Evolutionary conservation across 2,888 invertebrate species (phyloP), one percentile per base, ranked within the genome.

Genomic region (Agriopis aurantiaria): DNA sequence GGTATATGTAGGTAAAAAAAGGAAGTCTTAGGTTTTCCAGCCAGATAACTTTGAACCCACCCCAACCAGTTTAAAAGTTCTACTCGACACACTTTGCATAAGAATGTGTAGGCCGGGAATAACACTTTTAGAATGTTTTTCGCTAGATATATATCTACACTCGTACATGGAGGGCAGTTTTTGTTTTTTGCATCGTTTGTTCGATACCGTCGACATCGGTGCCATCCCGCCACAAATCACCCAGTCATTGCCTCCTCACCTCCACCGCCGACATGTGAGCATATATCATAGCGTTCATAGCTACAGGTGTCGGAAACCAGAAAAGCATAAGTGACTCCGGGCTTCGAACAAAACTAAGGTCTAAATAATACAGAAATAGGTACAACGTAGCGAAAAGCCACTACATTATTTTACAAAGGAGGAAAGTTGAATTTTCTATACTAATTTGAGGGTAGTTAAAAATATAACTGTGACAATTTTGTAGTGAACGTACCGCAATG

Each of bases 401-500:
- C 8, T 3, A 43, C 8, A n/a, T 56, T 40, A 53, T 40, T 33
- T 40, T 12, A 14, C 12, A 40, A 10, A 9, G n/a, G 9, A 51
- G 8, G 14, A 11, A 33, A 40, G 33, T 53, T 12, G 33, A 12
- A 33, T 12, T 33, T 40, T 53, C 33, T 33, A 11, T 12, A 10
- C 12, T 53, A 40, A 53, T 53, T 53, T 53, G 53, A 40, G 33
- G 53, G 53, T 53, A 53, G 53, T 53, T 33, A 53, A 12, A 12
- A 33, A 12, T 7, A 53, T 53, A 14, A 14, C 10, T 2, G 43
- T 3, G 41, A 10, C 4, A 23, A 43, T 11, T 23, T 45, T 4
- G 14, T 43, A 9, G 43, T 3, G 23, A 14, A 59, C 68, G 81
- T 95, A 98, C 98, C 72, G 96, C 96, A 74, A 97, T 96, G 81